phyloP scores from a whole-genome alignment of 2,797 vertebrate genomes.

The Setipinna tenuifilis region DNA sequence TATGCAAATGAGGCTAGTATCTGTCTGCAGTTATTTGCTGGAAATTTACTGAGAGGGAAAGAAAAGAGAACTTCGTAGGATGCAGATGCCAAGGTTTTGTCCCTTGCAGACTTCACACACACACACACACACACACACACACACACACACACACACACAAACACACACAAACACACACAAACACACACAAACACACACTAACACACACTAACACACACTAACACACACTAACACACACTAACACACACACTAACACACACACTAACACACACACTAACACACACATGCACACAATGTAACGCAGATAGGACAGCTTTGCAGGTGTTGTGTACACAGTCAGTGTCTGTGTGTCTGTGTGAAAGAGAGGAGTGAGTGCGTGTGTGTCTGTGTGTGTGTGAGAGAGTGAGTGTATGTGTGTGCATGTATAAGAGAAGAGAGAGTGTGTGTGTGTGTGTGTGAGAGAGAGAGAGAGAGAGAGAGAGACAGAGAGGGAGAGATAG shows the following conservation, averaged over 20 bases:
- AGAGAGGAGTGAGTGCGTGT: too few species aligned
- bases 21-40: slow-evolving; percentile 21
- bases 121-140: neutral
- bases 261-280: too few species aligned
- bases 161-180: neutral
- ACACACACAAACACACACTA: neutral
- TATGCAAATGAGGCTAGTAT: slow-evolving; percentile 25
- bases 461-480: too few species aligned
- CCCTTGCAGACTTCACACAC: neutral
- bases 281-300: neutral
- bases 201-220: too few species aligned
- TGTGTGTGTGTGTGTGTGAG: too few species aligned
- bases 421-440: too few species aligned
- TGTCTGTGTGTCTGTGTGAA: neutral
- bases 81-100: neutral
- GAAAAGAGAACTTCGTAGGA: neutral
- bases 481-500: too few species aligned
- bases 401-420: neutral
- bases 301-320: neutral
- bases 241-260: too few species aligned
- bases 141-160: neutral
- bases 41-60: neutral
- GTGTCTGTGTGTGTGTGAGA: neutral
- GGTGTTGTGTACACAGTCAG: neutral
- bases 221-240: too few species aligned